Percentiles rank a stretch among this genome's conserved stretches.
These are phyloP conservation scores for Tonatia bakeri DNA, from an alignment of 2,113 vertebrate species.

Conservation along the genomic window DNA sequence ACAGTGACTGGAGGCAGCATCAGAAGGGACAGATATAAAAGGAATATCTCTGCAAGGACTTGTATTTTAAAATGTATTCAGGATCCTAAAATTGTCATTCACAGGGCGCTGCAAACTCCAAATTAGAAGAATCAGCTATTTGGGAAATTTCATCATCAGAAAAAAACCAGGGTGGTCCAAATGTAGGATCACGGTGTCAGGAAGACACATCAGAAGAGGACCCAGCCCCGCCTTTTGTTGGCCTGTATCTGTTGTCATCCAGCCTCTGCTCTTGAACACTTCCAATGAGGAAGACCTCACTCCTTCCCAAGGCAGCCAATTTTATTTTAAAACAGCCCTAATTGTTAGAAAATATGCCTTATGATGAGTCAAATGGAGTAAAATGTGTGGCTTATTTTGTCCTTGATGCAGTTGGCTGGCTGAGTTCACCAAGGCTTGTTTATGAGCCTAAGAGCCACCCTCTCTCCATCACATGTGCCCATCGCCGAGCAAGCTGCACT, in stretches of 20 bases:
- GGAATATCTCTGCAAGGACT: neutral
- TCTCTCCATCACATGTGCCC: neutral
- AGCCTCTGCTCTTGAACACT: neutral
- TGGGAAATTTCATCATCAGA: neutral
- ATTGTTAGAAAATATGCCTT: neutral
- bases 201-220: neutral
- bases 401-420: neutral
- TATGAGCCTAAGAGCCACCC: neutral
- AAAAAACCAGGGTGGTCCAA: neutral
- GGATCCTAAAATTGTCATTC: neutral
- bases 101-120: neutral
- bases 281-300: neutral
- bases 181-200: too few relatives aligned
- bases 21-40: neutral
- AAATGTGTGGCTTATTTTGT: neutral
- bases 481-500: neutral
- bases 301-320: neutral
- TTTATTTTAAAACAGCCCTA: neutral
- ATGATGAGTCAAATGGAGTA: neutral
- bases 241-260: neutral
- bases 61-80: neutral
- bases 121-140: neutral
- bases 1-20: neutral
- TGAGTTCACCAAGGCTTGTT: neutral
- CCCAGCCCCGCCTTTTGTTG: neutral